A percentile compares a stretch with the other conserved stretches of the same genome.
These are phyloP conservation scores for Trachemys scripta DNA, from an alignment of 2,113 vertebrate species.

Conservation along the genomic window DNA sequence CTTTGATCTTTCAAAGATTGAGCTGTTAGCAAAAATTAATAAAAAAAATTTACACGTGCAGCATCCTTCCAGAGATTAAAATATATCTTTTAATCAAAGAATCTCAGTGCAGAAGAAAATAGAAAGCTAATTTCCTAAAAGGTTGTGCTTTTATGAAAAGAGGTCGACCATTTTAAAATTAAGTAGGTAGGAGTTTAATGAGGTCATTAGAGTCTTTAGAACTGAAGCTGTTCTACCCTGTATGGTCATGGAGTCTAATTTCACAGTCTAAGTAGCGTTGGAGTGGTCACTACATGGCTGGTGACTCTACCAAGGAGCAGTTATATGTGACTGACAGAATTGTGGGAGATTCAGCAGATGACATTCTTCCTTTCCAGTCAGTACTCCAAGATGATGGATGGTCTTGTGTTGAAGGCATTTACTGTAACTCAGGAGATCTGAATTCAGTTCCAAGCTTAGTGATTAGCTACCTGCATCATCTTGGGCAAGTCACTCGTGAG, in stretches of 20 bases:
- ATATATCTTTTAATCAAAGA: constrained; percentile 4
- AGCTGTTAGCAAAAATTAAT: constrained; percentile 64
- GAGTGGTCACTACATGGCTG: neutral
- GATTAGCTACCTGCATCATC: neutral
- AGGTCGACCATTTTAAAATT: neutral
- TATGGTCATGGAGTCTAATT: fast-evolving
- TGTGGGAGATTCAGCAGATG: fast-evolving
- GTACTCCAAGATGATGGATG: neutral
- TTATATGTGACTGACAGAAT: neutral
- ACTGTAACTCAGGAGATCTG: neutral
- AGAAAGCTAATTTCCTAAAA: neutral
- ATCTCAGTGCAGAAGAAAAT: neutral
- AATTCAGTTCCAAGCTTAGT: neutral
- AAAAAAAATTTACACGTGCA: constrained; percentile 52
- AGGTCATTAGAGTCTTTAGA: neutral
- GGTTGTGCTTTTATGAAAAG: neutral
- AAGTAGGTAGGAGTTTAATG: neutral
- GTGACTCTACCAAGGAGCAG: neutral
- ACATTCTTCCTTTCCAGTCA: neutral
- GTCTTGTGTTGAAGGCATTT: neutral
- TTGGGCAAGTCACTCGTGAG: neutral
- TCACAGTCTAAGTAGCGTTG: fast-evolving
- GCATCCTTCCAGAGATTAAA: constrained; percentile 34
- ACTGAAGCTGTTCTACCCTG: fast-evolving
- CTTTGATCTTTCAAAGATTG: constrained; percentile 69